Base-by-base conservation (phyloP, 2,888 invertebrate species). In the Carpatolechia fugitivella region DNA sequence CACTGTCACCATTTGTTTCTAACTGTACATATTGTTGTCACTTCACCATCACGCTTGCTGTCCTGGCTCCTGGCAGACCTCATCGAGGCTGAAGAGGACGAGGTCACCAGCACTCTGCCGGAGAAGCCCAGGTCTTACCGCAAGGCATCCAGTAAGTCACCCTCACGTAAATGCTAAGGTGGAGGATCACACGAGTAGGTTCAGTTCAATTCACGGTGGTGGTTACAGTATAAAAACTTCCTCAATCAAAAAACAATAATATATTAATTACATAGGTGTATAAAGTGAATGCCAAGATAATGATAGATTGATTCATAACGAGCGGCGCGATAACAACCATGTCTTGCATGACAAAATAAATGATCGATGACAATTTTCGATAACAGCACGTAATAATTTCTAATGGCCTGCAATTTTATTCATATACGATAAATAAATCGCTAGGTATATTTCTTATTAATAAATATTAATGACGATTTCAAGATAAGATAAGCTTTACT, bases 91-190 rank as follows among this genome's bases (percentile, higher is more conserved):
- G 92, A 92, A 65, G 92, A 92, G 71, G 91, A 91, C 86, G 88
- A 85, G 64, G 87, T 87, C 55, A 78, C 80, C 72, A 85, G 82
- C 81, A 87, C 80, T 76, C 78, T 85, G 65, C 86, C 88, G 60
- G 86, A 85, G 64, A 80, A 82, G 72, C 82, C 76, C 52, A 79
- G 87, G 60, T 77, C 86, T 58, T 82, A 87, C 71, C 89, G 91
- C 74, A 91, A 91, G 74, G 90, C 91, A 68, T 92, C 92, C 70
- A 91, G 92, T 92, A 91, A 92, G 92, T 92, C 62, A 59, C 29
- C 52, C 60, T n/a, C 47, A 52, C 58, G 62, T 48, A 52, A 35
- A 60, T 38, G 13, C 6, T 14, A 14, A 31, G 47, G 47, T 47
- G 47, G 31, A 31, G 47, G 47, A 31, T 24, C 24, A 24, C n/a